Evolutionary conservation across 2,797 vertebrate genomes (phyloP), one percentile per base, ranked within the genome.

Genomic region (Serranus cabrilla): DNA sequence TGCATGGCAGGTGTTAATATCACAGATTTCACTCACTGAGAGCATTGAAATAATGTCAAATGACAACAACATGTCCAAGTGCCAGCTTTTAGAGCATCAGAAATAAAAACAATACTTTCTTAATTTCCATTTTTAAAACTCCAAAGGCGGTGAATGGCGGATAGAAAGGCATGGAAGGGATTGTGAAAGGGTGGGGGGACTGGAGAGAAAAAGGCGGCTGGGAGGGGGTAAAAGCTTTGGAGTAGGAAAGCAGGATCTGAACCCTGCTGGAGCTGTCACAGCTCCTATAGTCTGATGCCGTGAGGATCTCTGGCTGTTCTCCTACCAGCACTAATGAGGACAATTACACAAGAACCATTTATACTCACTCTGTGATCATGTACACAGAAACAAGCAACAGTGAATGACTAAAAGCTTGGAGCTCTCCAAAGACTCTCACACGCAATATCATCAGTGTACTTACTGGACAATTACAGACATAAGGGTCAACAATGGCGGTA

Each of bases 321-420:
- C 86, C 82, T 68, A 58, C 69, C 56, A 56, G 42, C 80, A 31
- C 83, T 88, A 87, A 92, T 85, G 83, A 91, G 83, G 47, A 85
- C 83, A 58, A 87, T 90, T 90, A 91, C 71, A 85, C 83, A 89
- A 86, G 78, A 45, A 39, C 57, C 74, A 40, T 77, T 87, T 65
- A 71, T 62, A 64, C 66, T 39, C 63, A n/a, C 52, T 57, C 12
- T 74, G 72, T 56, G 61, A 55, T 39, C 60, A 57, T 31, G 25
- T 52, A 79, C 55, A 73, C 65, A 76, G 56, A 51, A 25, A 67
- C 23, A n/a, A 66, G 55, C 58, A 40, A 54, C 46, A 11, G 50
- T 7, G 42, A 68, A 40, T 21, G 62, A 72, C 54, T 68, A 54
- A 71, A 67, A 43, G 23, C 40, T 37, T 0, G 7, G 46, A 13